Conservation (phyloP, 2,797 vertebrate species). For the Columba guinea region DNA sequence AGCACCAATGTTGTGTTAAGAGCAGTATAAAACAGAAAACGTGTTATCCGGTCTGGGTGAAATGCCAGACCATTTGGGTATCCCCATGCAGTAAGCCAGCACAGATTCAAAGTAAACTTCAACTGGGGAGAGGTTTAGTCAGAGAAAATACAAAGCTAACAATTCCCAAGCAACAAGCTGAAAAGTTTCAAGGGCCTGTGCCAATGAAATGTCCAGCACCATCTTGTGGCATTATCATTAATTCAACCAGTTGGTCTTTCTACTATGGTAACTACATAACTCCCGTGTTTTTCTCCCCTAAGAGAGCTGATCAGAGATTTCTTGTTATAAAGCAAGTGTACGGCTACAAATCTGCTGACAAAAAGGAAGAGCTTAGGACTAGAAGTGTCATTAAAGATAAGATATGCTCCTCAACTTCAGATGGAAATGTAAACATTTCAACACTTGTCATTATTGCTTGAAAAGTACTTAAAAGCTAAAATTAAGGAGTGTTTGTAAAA, state of each 20-base stretch:
- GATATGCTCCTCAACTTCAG: not conserved
- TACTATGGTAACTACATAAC: not conserved
- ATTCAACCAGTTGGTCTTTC: not conserved
- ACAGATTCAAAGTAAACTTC: not conserved
- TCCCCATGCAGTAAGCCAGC: not conserved
- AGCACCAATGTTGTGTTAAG: not conserved
- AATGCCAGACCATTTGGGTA: not conserved
- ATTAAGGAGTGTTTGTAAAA: not conserved
- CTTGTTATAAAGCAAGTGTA: not conserved
- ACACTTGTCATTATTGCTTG: not conserved
- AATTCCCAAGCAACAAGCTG: not conserved
- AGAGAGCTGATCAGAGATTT: not conserved
- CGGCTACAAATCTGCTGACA: not conserved
- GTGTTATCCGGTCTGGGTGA: not conserved
- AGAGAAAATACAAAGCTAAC: not conserved
- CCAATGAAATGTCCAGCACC: slow-evolving; percentile 15
- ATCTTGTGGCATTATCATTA: slow-evolving; percentile 48
- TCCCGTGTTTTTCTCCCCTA: not conserved
- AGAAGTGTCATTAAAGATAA: not conserved
- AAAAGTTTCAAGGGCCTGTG: not conserved
- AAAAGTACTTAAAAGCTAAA: not conserved
- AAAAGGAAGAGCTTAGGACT: not conserved
- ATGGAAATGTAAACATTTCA: not conserved
- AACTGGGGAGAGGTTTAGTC: not conserved
- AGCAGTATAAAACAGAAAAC: not conserved